Conservation (phyloP, 2,113 vertebrate species). For the Pseudorectes ferrugineus region DNA sequence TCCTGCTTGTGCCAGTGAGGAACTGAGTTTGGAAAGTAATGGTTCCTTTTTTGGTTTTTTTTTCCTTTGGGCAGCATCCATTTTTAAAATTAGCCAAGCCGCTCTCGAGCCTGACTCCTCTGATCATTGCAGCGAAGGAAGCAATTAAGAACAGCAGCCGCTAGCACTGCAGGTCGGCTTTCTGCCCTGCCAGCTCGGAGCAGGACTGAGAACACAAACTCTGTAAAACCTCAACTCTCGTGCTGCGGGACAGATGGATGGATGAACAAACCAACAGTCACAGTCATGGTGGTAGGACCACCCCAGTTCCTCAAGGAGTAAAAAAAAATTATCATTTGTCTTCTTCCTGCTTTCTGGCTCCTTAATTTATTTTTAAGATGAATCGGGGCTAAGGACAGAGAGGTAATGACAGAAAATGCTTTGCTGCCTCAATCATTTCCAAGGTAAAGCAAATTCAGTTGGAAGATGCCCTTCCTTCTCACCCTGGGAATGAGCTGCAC, state of each 20-base stretch:
- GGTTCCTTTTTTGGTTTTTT: background rate
- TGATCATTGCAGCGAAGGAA: slow-evolving; percentile 99
- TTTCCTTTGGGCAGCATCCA: slow-evolving; percentile 82
- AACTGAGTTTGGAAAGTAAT: slow-evolving; percentile 1
- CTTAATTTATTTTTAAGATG: slow-evolving; percentile 79
- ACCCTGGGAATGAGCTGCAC: slow-evolving; percentile 66
- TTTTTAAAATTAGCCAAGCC: slow-evolving; percentile 99
- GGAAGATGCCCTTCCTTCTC: slow-evolving; percentile 64
- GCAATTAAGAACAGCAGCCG: slow-evolving; percentile 99
- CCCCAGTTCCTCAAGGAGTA: slow-evolving; percentile 63
- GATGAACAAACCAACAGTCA: slow-evolving; percentile 63
- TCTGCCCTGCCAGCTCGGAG: slow-evolving; percentile 58
- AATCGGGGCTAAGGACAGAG: slow-evolving; percentile 67
- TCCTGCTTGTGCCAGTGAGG: background rate
- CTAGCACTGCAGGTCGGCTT: slow-evolving; percentile 69
- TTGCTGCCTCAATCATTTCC: slow-evolving; percentile 59
- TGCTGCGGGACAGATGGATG: slow-evolving; percentile 64
- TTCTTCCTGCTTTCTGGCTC: slow-evolving; percentile 77
- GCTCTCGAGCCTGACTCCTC: slow-evolving; percentile 95
- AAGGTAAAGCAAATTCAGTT: slow-evolving; percentile 68
- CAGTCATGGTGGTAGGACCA: slow-evolving; percentile 47
- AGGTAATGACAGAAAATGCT: slow-evolving; percentile 50
- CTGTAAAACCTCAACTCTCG: slow-evolving; percentile 61
- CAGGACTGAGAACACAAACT: slow-evolving; percentile 71
- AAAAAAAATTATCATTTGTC: slow-evolving; percentile 72